Conservation (phyloP, 2,797 vertebrate genomes). For the Phylloscopus collybita region DNA sequence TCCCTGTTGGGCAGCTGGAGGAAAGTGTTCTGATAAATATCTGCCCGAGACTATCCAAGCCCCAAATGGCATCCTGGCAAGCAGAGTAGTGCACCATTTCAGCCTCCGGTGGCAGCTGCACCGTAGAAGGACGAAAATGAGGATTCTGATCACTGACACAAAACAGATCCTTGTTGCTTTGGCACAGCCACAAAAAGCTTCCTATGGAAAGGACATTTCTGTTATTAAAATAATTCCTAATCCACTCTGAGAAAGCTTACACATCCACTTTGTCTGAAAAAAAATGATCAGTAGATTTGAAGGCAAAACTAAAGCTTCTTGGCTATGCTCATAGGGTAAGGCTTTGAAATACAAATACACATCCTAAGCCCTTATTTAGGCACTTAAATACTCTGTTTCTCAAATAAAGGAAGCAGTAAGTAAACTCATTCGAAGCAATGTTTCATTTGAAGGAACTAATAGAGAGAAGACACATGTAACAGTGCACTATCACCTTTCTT, state of each 20-base stretch:
- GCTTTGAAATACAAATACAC: neutral
- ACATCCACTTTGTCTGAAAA: neutral
- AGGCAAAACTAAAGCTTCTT: neutral
- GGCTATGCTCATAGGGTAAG: neutral
- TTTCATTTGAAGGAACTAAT: neutral
- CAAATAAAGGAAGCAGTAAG: neutral
- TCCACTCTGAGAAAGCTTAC: neutral
- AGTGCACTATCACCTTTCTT: neutral
- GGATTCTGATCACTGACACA: constrained; percentile 89
- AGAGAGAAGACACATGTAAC: neutral
- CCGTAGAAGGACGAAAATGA: constrained; percentile 88
- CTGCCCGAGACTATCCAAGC: constrained; percentile 85
- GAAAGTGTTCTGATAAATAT: constrained; percentile 91
- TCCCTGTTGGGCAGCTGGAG: constrained; percentile 88
- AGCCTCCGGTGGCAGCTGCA: constrained; percentile 86
- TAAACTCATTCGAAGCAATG: neutral
- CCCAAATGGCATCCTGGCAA: constrained; percentile 93
- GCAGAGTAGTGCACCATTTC: constrained; percentile 89
- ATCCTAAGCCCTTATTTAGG: neutral
- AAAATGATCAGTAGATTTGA: neutral
- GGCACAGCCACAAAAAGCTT: constrained; percentile 92
- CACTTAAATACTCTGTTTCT: neutral
- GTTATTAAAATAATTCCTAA: constrained; percentile 23
- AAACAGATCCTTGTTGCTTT: constrained; percentile 94
- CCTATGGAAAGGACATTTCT: constrained; percentile 75